Percentiles rank a stretch among this genome's conserved stretches.
These are phyloP conservation scores for Apantesis nais DNA, from an alignment of 2,888 invertebrate species.

Conservation along the genomic window DNA sequence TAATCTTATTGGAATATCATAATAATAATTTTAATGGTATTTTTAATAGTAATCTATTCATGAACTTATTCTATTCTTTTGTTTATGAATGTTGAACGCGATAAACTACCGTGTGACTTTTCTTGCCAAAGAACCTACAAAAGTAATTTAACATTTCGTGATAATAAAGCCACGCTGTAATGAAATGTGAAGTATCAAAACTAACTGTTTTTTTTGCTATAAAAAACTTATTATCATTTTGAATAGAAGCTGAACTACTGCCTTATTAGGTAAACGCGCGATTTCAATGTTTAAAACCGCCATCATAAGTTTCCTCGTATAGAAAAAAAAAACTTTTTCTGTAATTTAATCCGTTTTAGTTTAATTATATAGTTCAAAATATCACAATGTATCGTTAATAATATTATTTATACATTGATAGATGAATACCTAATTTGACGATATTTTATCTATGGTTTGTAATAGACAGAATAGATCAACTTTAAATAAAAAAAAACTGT, in stretches of 20 bases:
- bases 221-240: not conserved
- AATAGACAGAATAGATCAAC: not conserved
- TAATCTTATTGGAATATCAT: too few species aligned
- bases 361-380: not conserved
- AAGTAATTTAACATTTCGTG: conserved; percentile 48
- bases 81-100: conserved; percentile 28
- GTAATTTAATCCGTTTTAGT: not conserved
- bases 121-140: conserved; percentile 46
- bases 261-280: not conserved
- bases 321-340: not conserved
- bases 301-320: not conserved
- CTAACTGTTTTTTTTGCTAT: not conserved
- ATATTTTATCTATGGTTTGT: too few species aligned
- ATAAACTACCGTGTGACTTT: conserved; percentile 54
- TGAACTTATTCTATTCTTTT: conserved; percentile 7
- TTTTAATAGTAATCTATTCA: too few species aligned
- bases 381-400: not conserved
- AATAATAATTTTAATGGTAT: too few species aligned
- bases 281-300: not conserved
- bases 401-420: too few species aligned
- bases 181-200: conserved; percentile 29
- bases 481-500: conserved; percentile 5
- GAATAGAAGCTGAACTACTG: not conserved
- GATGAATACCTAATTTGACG: too few species aligned
- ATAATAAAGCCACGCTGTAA: conserved; percentile 31